A percentile compares a stretch with the other conserved stretches of the same genome.
Conservation (phyloP, 2,113 vertebrate species). For the Pavo muticus region DNA sequence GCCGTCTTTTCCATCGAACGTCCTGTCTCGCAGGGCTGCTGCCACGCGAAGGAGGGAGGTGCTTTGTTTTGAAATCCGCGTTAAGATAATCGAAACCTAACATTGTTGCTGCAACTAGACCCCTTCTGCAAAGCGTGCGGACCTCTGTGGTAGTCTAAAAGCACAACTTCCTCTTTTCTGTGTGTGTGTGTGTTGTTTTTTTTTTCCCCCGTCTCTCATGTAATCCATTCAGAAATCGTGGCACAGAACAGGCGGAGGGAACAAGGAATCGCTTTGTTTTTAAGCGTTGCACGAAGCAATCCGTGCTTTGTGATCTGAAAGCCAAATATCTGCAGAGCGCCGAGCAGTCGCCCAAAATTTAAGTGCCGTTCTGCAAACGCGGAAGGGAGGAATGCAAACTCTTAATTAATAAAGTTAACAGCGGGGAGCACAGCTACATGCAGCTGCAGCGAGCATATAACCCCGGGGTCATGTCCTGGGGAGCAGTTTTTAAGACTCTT, state of each 20-base stretch:
- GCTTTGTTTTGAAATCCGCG: background rate
- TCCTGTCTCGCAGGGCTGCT: background rate
- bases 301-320: background rate
- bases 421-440: background rate
- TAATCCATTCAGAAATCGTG: constrained; percentile 49
- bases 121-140: background rate
- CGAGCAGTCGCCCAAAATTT: background rate
- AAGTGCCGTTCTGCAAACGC: background rate
- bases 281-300: background rate
- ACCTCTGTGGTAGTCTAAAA: constrained; percentile 19
- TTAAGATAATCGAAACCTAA: background rate
- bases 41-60: background rate
- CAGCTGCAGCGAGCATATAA: background rate
- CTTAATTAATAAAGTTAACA: background rate
- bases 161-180: constrained; percentile 39
- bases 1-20: background rate
- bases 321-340: background rate
- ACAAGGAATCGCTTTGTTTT: constrained; percentile 60
- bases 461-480: background rate
- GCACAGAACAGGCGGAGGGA: background rate
- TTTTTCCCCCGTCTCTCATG: background rate
- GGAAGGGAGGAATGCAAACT: background rate
- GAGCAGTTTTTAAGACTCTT: background rate
- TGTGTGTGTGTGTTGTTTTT: background rate
- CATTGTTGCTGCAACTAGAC: background rate